Evolutionary conservation across 2,888 invertebrate genomes (phyloP).

Genomic region (Bombylius major): DNA sequence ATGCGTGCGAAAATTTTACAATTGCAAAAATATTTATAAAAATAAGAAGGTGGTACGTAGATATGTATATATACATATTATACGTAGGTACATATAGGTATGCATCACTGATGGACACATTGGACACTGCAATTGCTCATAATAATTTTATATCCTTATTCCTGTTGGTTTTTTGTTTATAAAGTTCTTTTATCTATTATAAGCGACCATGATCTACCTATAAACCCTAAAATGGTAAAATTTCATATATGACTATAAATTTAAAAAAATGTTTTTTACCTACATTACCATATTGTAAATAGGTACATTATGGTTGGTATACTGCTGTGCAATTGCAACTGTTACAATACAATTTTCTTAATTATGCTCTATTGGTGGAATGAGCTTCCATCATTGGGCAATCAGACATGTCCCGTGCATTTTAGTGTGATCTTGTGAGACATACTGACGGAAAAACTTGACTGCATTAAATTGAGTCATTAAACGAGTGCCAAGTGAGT

Average conservation of each 20-base stretch:
- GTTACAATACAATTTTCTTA: background rate
- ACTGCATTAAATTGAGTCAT: conserved; percentile 13
- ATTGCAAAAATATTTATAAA: background rate
- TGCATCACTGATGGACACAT: too few species aligned
- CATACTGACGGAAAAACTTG: background rate
- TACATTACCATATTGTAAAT: background rate
- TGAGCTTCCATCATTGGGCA: conserved; percentile 1
- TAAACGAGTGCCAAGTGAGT: conserved; percentile 13
- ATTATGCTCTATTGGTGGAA: conserved; percentile 7
- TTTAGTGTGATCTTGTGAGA: background rate
- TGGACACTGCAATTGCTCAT: too few species aligned
- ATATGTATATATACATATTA: too few species aligned
- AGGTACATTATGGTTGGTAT: too few species aligned
- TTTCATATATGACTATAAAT: background rate
- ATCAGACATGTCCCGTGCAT: conserved; percentile 3
- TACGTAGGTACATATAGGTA: too few species aligned
- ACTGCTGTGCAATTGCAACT: too few species aligned
- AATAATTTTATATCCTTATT: too few species aligned
- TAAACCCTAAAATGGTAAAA: background rate
- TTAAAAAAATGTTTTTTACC: background rate
- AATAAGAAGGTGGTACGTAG: too few species aligned
- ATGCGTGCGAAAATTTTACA: background rate
- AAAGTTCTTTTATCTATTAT: background rate
- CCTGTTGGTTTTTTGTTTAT: too few species aligned
- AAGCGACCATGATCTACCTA: background rate